A percentile compares a stretch with the other conserved stretches of the same genome.
Conservation (phyloP, 1,140 invertebrate genomes). For the Lepidurus arcticus region DNA sequence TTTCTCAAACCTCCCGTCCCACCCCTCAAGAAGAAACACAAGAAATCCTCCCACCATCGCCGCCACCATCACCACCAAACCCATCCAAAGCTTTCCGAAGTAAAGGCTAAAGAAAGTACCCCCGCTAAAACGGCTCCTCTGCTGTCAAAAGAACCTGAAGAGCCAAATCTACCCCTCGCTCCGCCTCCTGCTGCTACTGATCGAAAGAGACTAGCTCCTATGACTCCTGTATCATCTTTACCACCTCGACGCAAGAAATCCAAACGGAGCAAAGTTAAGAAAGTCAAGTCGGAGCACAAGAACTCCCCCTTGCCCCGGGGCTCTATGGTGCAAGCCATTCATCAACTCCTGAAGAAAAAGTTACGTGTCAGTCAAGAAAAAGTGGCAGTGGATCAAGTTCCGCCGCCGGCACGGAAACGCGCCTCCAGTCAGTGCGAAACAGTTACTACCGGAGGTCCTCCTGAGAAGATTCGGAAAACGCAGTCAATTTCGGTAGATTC, state of each 20-base stretch:
- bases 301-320: constrained; percentile 1
- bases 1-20: neutral
- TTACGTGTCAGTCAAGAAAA: neutral
- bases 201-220: neutral
- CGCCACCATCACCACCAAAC: neutral
- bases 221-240: neutral
- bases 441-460: neutral
- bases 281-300: constrained; percentile 22
- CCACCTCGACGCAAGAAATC: neutral
- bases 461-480: neutral
- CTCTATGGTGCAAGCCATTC: constrained; percentile 25
- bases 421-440: neutral
- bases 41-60: neutral
- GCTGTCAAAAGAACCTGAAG: neutral
- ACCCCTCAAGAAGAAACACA: neutral
- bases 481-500: neutral
- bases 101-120: neutral
- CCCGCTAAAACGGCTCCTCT: neutral
- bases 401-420: neutral
- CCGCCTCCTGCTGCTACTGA: neutral
- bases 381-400: neutral
- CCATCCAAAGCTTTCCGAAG: neutral
- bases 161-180: neutral
- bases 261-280: neutral
- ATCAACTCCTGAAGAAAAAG: constrained; percentile 28